phyloP scores from a whole-genome alignment of 2,113 vertebrate species.

The Holacanthus passer region DNA sequence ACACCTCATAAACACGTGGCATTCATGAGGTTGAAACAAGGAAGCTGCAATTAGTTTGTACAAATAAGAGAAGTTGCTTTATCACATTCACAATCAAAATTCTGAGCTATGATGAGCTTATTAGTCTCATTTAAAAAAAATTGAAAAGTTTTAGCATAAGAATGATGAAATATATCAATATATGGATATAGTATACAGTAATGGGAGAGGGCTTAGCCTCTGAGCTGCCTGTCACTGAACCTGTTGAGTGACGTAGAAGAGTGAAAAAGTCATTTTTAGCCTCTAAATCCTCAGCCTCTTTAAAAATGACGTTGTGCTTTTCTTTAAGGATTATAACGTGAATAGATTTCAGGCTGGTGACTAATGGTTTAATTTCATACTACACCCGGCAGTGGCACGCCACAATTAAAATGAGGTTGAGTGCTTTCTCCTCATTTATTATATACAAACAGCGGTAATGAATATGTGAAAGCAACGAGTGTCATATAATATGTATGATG shows the following conservation, averaged over 20 bases:
- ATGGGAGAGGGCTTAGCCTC: constrained; percentile 6
- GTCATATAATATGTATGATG: constrained; percentile 62
- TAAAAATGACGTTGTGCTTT: constrained; percentile 39
- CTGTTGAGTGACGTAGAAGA: constrained; percentile 20
- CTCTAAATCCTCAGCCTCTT: constrained; percentile 51
- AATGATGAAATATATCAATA: background rate
- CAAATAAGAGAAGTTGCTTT: background rate
- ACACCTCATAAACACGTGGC: background rate
- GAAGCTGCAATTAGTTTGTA: background rate
- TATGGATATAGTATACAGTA: background rate
- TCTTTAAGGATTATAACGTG: constrained; percentile 48
- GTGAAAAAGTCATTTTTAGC: constrained; percentile 55
- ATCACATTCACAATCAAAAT: background rate
- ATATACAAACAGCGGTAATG: constrained; percentile 53
- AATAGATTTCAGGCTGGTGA: constrained; percentile 52
- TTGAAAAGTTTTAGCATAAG: background rate
- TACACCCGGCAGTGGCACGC: constrained; percentile 35
- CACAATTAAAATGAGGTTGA: constrained; percentile 44
- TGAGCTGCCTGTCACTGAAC: constrained; percentile 8
- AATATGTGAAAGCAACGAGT: constrained; percentile 40
- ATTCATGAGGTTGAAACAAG: background rate
- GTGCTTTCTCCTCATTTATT: constrained; percentile 53
- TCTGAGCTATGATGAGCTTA: too few species aligned
- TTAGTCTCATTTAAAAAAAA: background rate
- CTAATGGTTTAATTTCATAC: constrained; percentile 63